Evolutionary conservation across 2,888 invertebrate species (phyloP), one percentile per base, ranked within the genome.

Genomic region (Pseudanteris insignis): DNA sequence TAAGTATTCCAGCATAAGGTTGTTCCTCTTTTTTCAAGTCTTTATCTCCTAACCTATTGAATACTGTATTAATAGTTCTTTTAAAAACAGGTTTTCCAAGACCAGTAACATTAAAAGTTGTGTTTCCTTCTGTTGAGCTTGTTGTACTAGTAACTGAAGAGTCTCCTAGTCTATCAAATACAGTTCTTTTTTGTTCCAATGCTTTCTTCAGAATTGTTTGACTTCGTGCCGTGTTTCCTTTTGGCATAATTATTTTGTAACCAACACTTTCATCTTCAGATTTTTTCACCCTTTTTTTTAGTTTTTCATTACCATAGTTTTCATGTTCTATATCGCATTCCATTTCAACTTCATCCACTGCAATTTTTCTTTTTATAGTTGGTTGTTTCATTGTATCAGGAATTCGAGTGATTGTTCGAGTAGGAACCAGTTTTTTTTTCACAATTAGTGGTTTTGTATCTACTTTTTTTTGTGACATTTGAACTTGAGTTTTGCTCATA

Each of bases 161-260:
- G 24, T 82, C 82, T 7, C 84, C 84, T 26, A 84, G 71, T 58
- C 84, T 78, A 26, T 82, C 81, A 67, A 84, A 84, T n/a, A 84
- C 83, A 8, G 83, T 83, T 60, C 76, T 71, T 44, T 81, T 81
- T 40, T 73, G 74, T 10, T 79, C 77, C 2, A 64, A 11, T 0
- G 70, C 62, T 53, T 80, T 78, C 24, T 80, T 77, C 9, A 81
- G 48, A 48, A 81, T 75, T 46, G 81, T 78, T 54, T 77, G 78
- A 62, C 80, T 81, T 63, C 78, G 79, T 1, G 75, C 69, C 0
- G 81, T 81, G 4, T 79, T 77, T 9, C 80, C 81, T 47, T 79
- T 76, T 1, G 83, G 83, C 80, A 83, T 79, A 46, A 78, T 80
- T 1, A 84, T 76, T 34, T 81, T 83, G 64, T 83, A 84, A 13